Evolutionary conservation across 2,888 invertebrate genomes (phyloP).

Genomic region (Incurvaria masculella): DNA sequence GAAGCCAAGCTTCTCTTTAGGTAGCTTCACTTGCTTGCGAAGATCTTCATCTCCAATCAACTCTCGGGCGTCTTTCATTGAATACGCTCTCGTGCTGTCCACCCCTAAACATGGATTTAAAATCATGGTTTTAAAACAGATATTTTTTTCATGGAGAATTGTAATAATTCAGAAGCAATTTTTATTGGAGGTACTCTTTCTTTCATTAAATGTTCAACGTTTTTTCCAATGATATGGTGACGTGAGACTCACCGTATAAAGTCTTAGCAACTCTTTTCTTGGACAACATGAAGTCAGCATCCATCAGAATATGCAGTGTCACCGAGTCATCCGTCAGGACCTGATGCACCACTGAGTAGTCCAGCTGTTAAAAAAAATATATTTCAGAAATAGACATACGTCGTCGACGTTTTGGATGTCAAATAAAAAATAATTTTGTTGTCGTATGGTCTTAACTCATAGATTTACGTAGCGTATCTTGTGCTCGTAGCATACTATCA

Average conservation of each 20-base stretch:
- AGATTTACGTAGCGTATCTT: no score
- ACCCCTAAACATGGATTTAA: constrained; percentile 52
- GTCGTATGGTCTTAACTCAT: no score
- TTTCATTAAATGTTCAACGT: no score
- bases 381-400: background rate
- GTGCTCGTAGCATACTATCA: no score
- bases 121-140: background rate
- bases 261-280: constrained; percentile 69
- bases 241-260: constrained; percentile 73
- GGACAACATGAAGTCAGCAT: constrained; percentile 73
- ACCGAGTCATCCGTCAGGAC: constrained; percentile 78
- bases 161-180: background rate
- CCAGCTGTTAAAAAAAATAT: constrained; percentile 53
- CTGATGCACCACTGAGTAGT: constrained; percentile 80
- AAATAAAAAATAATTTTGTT: no score
- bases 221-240: no score
- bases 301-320: constrained; percentile 78
- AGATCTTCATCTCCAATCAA: constrained; percentile 70
- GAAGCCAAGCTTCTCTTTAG: constrained; percentile 72
- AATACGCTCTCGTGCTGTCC: constrained; percentile 73
- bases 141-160: background rate
- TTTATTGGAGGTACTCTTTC: background rate
- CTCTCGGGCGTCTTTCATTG: constrained; percentile 69
- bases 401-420: no score
- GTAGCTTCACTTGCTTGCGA: constrained; percentile 68